Percentiles rank a stretch among this genome's conserved stretches.
These are phyloP conservation scores for Cryptocheilus praepositus DNA, from an alignment of 2,888 invertebrate species.

Conservation along the genomic window DNA sequence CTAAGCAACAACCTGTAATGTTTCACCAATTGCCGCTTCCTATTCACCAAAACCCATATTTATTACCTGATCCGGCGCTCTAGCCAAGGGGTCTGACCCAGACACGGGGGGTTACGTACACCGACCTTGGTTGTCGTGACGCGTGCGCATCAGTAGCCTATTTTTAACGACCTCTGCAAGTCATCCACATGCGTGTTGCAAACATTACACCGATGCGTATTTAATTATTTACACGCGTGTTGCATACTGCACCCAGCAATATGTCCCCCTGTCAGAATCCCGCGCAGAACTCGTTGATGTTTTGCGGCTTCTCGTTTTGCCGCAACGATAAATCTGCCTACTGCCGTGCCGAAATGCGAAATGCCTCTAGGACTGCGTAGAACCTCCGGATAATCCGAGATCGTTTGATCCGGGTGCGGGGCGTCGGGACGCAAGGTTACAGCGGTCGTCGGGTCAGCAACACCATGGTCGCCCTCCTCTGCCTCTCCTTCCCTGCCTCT, in stretches of 20 bases:
- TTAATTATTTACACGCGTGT: conserved; percentile 1
- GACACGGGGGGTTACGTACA: conserved; percentile 34
- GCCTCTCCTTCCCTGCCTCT: conserved; percentile 44
- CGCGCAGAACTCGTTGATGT: no score
- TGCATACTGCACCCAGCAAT: no score
- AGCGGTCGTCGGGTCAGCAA: conserved; percentile 74
- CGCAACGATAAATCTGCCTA: neutral
- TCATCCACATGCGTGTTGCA: conserved; percentile 18
- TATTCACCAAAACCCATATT: no score
- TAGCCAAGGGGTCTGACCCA: conserved; percentile 48
- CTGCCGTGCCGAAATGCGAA: neutral
- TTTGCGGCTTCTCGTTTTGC: neutral
- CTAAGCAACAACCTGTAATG: no score
- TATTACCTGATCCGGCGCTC: neutral
- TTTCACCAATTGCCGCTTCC: no score
- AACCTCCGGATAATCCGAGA: conserved; percentile 42
- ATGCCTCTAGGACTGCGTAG: conserved; percentile 14
- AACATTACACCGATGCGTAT: neutral
- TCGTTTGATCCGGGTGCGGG: conserved; percentile 57
- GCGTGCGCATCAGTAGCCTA: conserved; percentile 37
- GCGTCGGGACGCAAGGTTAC: conserved; percentile 69
- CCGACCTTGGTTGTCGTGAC: conserved; percentile 47
- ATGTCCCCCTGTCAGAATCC: no score
- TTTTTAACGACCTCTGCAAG: conserved; percentile 48
- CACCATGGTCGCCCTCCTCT: conserved; percentile 65